Base-by-base conservation (phyloP, 35 echinoderm and acorn worm genomes). In the Antedon bifida region DNA sequence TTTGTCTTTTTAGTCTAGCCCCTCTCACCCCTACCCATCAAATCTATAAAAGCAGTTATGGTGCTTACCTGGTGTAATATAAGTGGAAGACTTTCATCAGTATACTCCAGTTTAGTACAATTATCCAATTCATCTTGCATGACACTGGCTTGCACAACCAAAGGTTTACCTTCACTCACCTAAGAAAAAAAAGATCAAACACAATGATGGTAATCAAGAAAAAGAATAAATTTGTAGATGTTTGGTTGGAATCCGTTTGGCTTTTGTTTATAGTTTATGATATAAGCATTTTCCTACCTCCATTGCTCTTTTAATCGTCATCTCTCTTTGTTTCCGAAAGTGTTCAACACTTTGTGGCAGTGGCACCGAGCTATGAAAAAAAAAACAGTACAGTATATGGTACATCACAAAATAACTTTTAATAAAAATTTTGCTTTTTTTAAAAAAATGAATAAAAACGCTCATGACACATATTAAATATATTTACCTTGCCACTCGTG, bases 121-220 rank as follows among this genome's bases (percentile, higher is more conserved):
- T 84, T 91, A 16, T 97, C 87, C 85, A 91, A 81, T 82, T 97
- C 94, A 82, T 97, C 90, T 84, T 89, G 86, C 90, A 97, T 91
- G 11, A 97, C 90, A 78, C 89, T 84, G 34, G 90, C 87, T 87
- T 97, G 94, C 14, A 97, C 81, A 36, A 97, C 36, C 19, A 97
- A 30, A 3, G 94, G 94, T 10, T 92, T 87, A 33, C 89, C 87
- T 82, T 97, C 94, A 87, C 86, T 87, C 17, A 97, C 94, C 94
- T 97, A 55, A n/a, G 5, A 75, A 31, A 28, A 80, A 42, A 4
- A 45, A 73, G 31, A 3, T 28, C n/a, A 23, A 23, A 30, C n/a
- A 76, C 51, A n/a, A n/a, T n/a, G n/a, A n/a, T n/a, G n/a, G n/a
- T n/a, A n/a, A n/a, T n/a, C n/a, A n/a, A n/a, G n/a, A n/a, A n/a